Base-by-base conservation (phyloP, 2,888 invertebrate genomes). In the Chrysina gloriosa region DNA sequence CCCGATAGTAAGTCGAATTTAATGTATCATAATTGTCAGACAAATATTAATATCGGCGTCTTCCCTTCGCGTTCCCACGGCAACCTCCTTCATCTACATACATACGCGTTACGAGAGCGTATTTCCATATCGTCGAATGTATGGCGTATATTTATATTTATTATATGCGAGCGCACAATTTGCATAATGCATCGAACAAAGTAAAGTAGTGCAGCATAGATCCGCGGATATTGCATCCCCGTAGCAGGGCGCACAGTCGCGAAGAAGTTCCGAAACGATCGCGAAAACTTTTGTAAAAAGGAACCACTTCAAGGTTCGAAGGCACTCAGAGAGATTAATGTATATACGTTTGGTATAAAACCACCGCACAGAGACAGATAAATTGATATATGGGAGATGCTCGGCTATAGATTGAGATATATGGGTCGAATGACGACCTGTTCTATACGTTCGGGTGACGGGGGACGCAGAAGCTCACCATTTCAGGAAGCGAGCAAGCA, bases 301-400 rank as follows among this genome's bases (percentile, higher is more conserved):
- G 58, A 52, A 45, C 58, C 42, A 61, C 58, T 61, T 25, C 29
- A 61, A 61, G 58, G 16, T 45, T 61, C 58, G 25, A 42, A 66
- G 74, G 78, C 77, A 79, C 78, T 79, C 74, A 77, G 76, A 74
- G 77, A 79, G 80, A 80, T 80, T 80, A 79, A 80, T 79, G 79
- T 77, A 42, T 61, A 61, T 42, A 61, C 39, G 42, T 11, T 42
- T 29, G 58, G 58, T 29, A 61, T 61, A 61, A 61, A 61, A 61
- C 58, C 58, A 42, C 27, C 39, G 42, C 58, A n/a, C 42, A 42
- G 58, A 79, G 79, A 79, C 78, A 78, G 79, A 80, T 78, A 80
- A 81, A 81, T 81, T 80, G 81, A 81, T 81, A 80, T 81, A 81
- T 80, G 77, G 42, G 79, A 77, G 77, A 80, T 76, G 75, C 70